These are phyloP conservation scores for Heloderma charlesbogerti DNA, from an alignment of 2,113 vertebrate genomes.

Conservation along the genomic window DNA sequence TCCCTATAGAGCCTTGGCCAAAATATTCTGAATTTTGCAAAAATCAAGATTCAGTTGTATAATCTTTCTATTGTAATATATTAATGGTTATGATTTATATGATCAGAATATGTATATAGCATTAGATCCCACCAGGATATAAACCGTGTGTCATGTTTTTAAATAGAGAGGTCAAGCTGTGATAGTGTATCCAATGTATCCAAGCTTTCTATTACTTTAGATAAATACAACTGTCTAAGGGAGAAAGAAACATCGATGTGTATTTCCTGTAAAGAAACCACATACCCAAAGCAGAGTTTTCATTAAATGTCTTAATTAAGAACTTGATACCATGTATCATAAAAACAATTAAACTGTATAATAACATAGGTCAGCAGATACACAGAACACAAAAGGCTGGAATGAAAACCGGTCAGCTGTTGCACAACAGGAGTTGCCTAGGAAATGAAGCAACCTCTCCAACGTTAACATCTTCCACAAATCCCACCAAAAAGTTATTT, in stretches of 20 bases:
- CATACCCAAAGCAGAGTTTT: neutral
- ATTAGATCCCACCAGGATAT: neutral
- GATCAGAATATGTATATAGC: neutral
- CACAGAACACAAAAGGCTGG: slow-evolving; percentile 10
- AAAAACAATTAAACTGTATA: slow-evolving; percentile 25
- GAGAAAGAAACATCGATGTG: neutral
- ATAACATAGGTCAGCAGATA: neutral
- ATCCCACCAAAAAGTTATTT: neutral
- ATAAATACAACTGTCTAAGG: neutral
- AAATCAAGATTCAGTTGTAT: neutral
- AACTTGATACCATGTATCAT: slow-evolving; percentile 45
- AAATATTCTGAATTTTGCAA: neutral
- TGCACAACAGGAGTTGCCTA: neutral
- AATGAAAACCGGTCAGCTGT: neutral
- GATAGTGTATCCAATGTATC: no score
- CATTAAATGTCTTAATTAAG: slow-evolving; percentile 56
- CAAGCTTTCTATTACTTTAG: neutral
- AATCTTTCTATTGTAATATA: no score
- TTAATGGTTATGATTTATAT: neutral
- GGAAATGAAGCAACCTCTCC: slow-evolving; percentile 26
- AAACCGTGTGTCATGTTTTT: neutral
- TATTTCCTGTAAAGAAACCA: neutral
- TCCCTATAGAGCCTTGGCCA: neutral
- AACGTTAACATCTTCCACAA: neutral
- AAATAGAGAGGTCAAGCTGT: neutral